phyloP scores from a whole-genome alignment of 2,797 vertebrate genomes.

The Anas flavirostris region DNA sequence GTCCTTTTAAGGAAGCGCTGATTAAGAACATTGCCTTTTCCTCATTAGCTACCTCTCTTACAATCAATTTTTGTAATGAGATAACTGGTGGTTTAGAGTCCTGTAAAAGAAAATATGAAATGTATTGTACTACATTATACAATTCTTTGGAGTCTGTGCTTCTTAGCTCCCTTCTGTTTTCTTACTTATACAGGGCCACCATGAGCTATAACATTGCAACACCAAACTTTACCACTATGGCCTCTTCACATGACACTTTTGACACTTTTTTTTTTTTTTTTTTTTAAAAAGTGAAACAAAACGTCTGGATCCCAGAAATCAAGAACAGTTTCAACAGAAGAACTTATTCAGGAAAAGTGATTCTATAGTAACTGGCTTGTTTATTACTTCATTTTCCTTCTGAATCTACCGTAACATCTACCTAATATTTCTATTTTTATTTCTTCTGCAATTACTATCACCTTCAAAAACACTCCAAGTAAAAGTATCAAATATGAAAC shows the following conservation, averaged over 20 bases:
- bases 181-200: neutral
- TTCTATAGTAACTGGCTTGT: neutral
- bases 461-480: neutral
- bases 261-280: neutral
- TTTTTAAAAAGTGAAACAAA: too few relatives aligned
- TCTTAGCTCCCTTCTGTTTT: neutral
- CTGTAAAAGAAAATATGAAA: conserved; percentile 64
- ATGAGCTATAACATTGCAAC: neutral
- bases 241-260: neutral
- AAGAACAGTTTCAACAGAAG: neutral
- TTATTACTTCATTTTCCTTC: neutral
- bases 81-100: conserved; percentile 91
- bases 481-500: neutral
- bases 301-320: neutral
- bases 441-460: neutral
- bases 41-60: conserved; percentile 91
- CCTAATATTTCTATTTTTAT: neutral
- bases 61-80: conserved; percentile 89
- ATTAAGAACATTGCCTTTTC: conserved; percentile 94
- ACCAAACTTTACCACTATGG: neutral
- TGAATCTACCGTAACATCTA: neutral
- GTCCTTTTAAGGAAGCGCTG: conserved; percentile 82
- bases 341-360: neutral
- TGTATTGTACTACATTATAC: neutral
- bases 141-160: neutral